These are phyloP conservation scores for Thymelicus sylvestris DNA, from an alignment of 2,888 invertebrate genomes.

Conservation along the genomic window DNA sequence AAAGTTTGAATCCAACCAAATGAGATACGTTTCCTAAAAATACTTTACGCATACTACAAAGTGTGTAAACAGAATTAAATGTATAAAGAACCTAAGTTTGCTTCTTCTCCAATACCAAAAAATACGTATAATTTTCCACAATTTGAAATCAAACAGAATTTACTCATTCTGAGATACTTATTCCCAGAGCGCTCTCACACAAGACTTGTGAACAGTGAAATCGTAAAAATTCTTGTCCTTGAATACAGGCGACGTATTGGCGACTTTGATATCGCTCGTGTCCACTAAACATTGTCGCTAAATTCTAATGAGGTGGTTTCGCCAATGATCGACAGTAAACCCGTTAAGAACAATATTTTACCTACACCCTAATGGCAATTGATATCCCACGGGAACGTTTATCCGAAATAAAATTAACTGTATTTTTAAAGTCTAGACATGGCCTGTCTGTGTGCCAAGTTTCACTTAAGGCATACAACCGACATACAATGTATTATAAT, in stretches of 20 bases:
- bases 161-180: background rate
- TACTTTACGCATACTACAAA: no score
- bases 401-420: no score
- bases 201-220: conserved; percentile 4
- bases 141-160: background rate
- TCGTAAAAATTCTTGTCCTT: conserved; percentile 11
- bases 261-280: background rate
- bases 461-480: no score
- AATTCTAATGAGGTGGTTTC: background rate
- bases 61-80: no score
- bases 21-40: no score
- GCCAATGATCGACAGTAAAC: background rate
- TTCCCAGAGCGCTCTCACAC: background rate
- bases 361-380: background rate
- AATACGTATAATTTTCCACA: background rate
- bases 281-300: conserved; percentile 6
- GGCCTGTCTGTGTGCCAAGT: no score
- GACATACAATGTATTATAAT: no score
- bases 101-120: background rate
- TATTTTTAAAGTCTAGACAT: no score
- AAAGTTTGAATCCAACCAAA: no score
- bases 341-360: background rate
- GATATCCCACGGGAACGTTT: no score
- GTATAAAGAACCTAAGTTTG: background rate
- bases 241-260: conserved; percentile 5